phyloP scores from a whole-genome alignment of 2,888 invertebrate species.

The Ennomos fuscantarius region DNA sequence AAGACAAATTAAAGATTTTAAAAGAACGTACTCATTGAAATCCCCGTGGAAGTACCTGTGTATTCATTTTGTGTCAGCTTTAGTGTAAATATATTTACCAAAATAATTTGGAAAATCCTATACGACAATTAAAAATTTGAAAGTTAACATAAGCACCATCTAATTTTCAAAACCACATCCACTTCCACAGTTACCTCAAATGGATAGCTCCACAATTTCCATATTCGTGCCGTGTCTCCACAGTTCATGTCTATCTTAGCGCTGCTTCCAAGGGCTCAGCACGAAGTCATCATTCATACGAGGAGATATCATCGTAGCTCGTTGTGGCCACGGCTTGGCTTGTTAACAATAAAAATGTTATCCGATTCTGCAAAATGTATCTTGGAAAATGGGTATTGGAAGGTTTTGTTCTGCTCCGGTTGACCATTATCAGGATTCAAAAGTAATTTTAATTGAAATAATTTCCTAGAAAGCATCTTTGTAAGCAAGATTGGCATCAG shows the following conservation, averaged over 20 bases:
- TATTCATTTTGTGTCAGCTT: too few relatives aligned
- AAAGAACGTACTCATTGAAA: too few relatives aligned
- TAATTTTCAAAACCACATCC: conserved; percentile 28
- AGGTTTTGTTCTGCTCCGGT: conserved; percentile 56
- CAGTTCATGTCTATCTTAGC: conserved; percentile 66
- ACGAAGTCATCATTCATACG: conserved; percentile 85
- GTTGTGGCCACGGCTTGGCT: conserved; percentile 77
- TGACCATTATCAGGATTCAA: conserved; percentile 27
- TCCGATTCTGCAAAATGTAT: conserved; percentile 79
- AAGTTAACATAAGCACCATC: neutral
- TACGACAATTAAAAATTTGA: too few relatives aligned
- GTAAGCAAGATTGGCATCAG: conserved; percentile 27
- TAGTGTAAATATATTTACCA: too few relatives aligned
- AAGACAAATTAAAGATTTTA: too few relatives aligned
- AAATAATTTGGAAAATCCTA: too few relatives aligned
- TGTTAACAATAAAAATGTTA: conserved; percentile 85
- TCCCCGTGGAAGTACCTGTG: too few relatives aligned
- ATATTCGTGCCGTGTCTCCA: conserved; percentile 79
- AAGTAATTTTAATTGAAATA: conserved; percentile 39
- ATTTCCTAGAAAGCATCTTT: conserved; percentile 25
- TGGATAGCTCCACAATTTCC: conserved; percentile 55
- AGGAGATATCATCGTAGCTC: conserved; percentile 82
- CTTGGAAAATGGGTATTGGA: conserved; percentile 64
- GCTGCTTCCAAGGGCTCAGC: conserved; percentile 78
- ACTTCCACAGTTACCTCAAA: conserved; percentile 12